Percentiles rank a stretch among this genome's conserved stretches.
phyloP scores from a whole-genome alignment of 1,140 invertebrate species.

The Platyscapa corneri region DNA sequence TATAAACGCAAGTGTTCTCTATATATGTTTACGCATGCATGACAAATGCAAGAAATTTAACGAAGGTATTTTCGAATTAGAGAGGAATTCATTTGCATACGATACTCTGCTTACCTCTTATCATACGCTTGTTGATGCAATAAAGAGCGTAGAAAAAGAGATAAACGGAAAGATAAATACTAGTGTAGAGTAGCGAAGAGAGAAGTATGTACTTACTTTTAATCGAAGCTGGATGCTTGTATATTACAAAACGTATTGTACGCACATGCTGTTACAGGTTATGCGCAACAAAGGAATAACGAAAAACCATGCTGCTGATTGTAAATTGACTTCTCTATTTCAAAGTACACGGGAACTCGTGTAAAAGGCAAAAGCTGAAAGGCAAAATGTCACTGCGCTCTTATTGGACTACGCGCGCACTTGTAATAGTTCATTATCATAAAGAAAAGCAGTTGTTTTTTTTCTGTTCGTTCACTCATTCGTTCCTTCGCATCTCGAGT shows the following conservation, averaged over 20 bases:
- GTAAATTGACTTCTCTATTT: conserved; percentile 63
- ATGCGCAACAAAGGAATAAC: conserved; percentile 53
- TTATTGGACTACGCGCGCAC: not conserved
- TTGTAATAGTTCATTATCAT: conserved; percentile 18
- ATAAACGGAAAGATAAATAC: not conserved
- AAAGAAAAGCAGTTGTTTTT: conserved; percentile 15
- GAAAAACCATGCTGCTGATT: conserved; percentile 60
- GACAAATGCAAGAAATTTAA: no score
- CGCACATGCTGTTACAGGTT: not conserved
- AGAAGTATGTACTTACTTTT: no score
- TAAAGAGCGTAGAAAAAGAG: not conserved
- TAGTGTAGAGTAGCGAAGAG: no score
- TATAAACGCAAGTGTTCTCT: no score
- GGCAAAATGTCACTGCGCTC: conserved; percentile 54
- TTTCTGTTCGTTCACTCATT: not conserved
- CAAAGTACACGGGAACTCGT: no score
- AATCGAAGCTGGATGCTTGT: no score
- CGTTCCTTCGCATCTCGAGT: no score
- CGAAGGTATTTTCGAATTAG: no score
- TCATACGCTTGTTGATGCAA: conserved; percentile 68
- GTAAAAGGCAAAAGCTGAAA: no score
- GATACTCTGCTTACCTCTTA: conserved; percentile 66
- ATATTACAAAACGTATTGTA: no score
- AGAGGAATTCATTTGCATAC: conserved; percentile 67
- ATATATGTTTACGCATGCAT: no score